Evolutionary conservation across 30 jellyfish, hydroid and myxozoan species (phyloP).

Genomic region (Cassiopea xamachana): DNA sequence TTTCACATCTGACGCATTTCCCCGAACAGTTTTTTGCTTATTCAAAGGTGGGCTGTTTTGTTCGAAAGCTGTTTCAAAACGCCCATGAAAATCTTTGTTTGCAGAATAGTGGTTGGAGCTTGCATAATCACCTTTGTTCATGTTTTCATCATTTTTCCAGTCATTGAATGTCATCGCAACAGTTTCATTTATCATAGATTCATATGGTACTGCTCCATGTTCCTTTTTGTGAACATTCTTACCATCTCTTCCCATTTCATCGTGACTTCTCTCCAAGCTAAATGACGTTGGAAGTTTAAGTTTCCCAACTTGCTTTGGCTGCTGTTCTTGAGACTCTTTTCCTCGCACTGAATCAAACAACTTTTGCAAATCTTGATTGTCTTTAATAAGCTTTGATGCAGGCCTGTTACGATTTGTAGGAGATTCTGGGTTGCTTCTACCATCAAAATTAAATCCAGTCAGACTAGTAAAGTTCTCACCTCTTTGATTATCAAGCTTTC

Average conservation of each 20-base stretch:
- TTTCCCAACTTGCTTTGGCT: conserved; percentile 41
- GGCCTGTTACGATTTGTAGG: conserved; percentile 40
- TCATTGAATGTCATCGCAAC: conserved; percentile 39
- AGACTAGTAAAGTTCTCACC: background rate
- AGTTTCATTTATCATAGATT: conserved; percentile 12
- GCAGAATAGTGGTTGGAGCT: background rate
- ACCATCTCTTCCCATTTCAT: background rate
- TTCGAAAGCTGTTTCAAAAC: background rate
- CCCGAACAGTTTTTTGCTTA: background rate
- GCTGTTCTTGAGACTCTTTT: conserved; percentile 15
- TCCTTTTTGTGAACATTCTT: background rate
- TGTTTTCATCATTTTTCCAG: conserved; percentile 30
- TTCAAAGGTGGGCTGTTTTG: background rate
- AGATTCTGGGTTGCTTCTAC: background rate
- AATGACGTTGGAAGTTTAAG: conserved; percentile 47
- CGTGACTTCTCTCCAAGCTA: background rate
- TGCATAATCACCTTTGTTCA: conserved; percentile 3
- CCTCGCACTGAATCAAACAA: conserved; percentile 62
- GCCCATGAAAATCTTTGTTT: background rate
- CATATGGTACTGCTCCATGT: background rate
- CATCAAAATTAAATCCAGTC: background rate
- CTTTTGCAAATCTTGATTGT: conserved; percentile 45
- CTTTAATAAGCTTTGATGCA: conserved; percentile 60
- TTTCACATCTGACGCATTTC: background rate
- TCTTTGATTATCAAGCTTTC: background rate